Conservation (phyloP, 2,113 vertebrate genomes). For the Sclerurus mexicanus region DNA sequence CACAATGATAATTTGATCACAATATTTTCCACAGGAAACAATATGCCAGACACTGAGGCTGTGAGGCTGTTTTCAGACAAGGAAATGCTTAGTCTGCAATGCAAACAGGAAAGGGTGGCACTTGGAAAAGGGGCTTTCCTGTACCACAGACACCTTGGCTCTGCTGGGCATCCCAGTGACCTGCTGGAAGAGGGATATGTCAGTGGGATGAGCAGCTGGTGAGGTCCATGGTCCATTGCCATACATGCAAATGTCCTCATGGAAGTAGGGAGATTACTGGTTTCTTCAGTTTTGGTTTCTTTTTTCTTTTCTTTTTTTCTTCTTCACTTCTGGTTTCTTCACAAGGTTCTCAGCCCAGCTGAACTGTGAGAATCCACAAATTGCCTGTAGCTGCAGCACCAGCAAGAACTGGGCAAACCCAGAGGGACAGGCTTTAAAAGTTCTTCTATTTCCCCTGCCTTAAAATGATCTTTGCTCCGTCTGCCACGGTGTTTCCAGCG, state of each 20-base stretch:
- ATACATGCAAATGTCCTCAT: background rate
- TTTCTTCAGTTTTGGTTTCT: background rate
- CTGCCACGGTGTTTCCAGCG: background rate
- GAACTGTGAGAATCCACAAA: background rate
- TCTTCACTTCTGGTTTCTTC: background rate
- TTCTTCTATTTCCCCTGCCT: background rate
- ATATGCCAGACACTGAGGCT: background rate
- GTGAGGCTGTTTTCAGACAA: background rate
- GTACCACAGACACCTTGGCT: background rate
- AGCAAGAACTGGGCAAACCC: background rate
- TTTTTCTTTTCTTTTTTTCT: background rate
- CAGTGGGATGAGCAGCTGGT: background rate
- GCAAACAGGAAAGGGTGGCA: slow-evolving; percentile 51
- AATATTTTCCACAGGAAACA: background rate
- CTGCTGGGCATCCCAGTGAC: background rate
- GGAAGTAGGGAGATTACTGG: background rate
- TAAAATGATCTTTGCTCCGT: background rate
- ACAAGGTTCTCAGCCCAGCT: background rate
- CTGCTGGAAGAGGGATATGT: background rate
- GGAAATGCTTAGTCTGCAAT: slow-evolving; percentile 34
- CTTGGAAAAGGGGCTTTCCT: slow-evolving; percentile 34
- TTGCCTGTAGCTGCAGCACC: background rate
- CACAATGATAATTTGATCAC: accelerated
- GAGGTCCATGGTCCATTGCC: background rate
- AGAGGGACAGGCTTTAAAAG: background rate